Evolutionary conservation across 2,797 vertebrate genomes (phyloP).

Genomic region (Premnoplex brunnescens): DNA sequence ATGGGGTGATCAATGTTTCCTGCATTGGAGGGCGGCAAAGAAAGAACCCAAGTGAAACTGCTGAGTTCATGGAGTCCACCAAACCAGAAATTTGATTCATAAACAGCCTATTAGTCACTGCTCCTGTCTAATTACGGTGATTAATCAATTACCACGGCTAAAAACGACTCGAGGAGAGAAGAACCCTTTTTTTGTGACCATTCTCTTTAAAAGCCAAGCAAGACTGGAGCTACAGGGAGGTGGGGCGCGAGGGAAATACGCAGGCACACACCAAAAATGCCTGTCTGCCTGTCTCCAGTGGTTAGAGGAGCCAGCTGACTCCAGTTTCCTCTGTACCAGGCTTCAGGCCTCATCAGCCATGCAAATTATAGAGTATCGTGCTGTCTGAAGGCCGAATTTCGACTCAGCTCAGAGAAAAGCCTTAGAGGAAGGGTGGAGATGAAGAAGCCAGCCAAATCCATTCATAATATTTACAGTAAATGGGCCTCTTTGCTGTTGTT

Average conservation of each 20-base stretch:
- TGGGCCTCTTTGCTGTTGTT: conserved; percentile 75
- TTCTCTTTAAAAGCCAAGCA: conserved; percentile 14
- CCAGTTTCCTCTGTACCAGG: conserved; percentile 76
- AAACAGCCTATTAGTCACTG: conserved; percentile 61
- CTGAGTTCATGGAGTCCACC: not conserved
- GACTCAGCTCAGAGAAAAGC: conserved; percentile 71
- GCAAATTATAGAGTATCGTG: conserved; percentile 81
- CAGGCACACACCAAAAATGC: conserved; percentile 71
- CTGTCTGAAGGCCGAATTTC: conserved; percentile 76
- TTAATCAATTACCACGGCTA: conserved; percentile 57
- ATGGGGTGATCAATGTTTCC: not conserved
- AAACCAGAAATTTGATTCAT: conserved; percentile 32
- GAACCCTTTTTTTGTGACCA: not conserved
- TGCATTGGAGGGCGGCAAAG: fast-evolving
- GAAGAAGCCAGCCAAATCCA: conserved; percentile 76
- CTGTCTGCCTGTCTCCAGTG: conserved; percentile 75
- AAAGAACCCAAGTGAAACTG: conserved; percentile 22
- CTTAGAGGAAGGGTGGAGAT: conserved; percentile 82
- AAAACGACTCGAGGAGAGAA: not conserved
- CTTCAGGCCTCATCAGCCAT: conserved; percentile 78
- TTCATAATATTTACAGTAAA: conserved; percentile 85
- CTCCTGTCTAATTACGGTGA: conserved; percentile 45
- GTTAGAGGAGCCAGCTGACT: conserved; percentile 74
- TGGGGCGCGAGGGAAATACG: not conserved
- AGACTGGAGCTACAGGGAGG: conserved; percentile 8